Evolutionary conservation across 2,888 invertebrate species (phyloP).

Genomic region (Synergus umbraculus): DNA sequence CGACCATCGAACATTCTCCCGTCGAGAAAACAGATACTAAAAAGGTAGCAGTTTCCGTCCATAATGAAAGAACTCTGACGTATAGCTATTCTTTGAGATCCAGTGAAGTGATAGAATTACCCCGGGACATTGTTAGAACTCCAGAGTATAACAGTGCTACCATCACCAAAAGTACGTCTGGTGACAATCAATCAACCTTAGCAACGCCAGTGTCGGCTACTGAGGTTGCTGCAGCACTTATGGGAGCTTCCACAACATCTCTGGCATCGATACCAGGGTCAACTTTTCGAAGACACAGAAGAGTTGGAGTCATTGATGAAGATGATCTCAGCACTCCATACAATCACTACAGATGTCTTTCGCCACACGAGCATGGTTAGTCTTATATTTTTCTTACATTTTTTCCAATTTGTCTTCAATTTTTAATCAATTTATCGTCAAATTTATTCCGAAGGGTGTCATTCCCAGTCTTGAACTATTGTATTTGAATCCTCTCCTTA

Average conservation of each 20-base stretch:
- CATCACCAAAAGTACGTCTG: conserved; percentile 78
- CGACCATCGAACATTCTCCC: conserved; percentile 53
- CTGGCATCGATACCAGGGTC: conserved; percentile 70
- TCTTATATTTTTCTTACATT: neutral
- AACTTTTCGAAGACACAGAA: conserved; percentile 70
- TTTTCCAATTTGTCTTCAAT: neutral
- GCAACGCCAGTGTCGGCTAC: conserved; percentile 79
- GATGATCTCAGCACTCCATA: conserved; percentile 86
- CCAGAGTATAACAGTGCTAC: conserved; percentile 58
- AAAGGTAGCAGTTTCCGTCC: conserved; percentile 71
- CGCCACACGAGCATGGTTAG: conserved; percentile 81
- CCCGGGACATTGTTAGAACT: conserved; percentile 56
- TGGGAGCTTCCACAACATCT: conserved; percentile 79
- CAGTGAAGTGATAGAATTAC: conserved; percentile 62
- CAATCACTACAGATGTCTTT: conserved; percentile 86
- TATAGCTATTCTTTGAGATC: conserved; percentile 71
- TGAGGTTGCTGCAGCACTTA: conserved; percentile 79
- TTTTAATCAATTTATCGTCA: too few relatives aligned
- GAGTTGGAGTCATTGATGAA: conserved; percentile 77
- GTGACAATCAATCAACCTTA: conserved; percentile 76
- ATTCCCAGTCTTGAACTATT: too few relatives aligned
- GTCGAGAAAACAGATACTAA: conserved; percentile 54
- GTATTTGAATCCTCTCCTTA: neutral
- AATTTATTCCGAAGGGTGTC: too few relatives aligned
- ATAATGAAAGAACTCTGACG: conserved; percentile 64